These are phyloP conservation scores for Isaurus tuberculatus DNA, from an alignment of 92 coral and sea anemone species.

Conservation along the genomic window DNA sequence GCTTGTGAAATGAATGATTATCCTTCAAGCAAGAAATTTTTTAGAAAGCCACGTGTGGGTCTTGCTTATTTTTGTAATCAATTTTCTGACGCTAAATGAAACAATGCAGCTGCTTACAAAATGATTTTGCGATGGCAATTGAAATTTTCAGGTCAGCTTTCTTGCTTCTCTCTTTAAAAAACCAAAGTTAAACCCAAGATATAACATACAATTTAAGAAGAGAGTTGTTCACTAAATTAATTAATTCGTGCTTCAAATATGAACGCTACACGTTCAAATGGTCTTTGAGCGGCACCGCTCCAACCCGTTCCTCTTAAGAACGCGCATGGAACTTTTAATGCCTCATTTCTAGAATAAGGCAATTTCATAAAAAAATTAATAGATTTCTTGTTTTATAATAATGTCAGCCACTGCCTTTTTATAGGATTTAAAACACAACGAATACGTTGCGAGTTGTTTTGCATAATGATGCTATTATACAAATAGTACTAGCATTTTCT, in stretches of 20 bases:
- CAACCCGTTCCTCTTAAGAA: not conserved
- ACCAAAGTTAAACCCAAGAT: not conserved
- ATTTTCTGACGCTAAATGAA: not conserved
- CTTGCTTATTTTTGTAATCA: not conserved
- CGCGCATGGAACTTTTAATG: not conserved
- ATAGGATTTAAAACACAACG: too few species aligned
- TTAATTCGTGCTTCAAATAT: not conserved
- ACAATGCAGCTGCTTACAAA: not conserved
- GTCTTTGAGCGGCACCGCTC: not conserved
- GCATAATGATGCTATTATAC: not conserved
- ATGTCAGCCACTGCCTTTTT: too few species aligned
- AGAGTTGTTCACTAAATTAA: not conserved
- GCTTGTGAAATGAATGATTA: too few species aligned
- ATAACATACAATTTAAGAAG: too few species aligned
- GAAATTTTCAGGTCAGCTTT: not conserved
- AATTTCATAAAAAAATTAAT: too few species aligned
- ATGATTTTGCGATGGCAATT: not conserved
- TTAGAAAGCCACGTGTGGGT: not conserved
- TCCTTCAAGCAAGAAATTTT: not conserved
- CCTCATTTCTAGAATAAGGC: too few species aligned
- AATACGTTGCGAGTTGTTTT: too few species aligned
- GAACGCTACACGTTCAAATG: not conserved
- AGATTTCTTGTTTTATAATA: too few species aligned
- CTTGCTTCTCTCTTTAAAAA: too few species aligned
- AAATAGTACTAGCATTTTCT: not conserved